phyloP scores from a whole-genome alignment of 2,888 invertebrate species.

The Acronicta psi region DNA sequence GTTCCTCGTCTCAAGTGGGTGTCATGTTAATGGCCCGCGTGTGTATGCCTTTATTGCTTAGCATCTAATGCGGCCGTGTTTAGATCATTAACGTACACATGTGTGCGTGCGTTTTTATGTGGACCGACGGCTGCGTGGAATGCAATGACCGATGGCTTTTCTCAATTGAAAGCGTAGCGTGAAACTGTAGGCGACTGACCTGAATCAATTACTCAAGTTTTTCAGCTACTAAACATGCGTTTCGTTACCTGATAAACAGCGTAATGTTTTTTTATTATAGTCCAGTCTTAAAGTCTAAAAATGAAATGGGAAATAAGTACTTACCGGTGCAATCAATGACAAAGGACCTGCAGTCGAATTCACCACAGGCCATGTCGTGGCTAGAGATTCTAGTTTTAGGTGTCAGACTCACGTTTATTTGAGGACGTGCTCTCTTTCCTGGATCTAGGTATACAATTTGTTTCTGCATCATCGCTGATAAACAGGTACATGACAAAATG shows the following conservation, averaged over 20 bases:
- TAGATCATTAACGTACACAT: constrained; percentile 49
- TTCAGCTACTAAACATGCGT: not conserved
- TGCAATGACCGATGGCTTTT: constrained; percentile 51
- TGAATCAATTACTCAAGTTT: constrained; percentile 33
- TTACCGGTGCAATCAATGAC: too few relatives aligned
- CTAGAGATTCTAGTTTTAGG: too few relatives aligned
- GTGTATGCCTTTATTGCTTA: constrained; percentile 56
- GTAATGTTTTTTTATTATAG: not conserved
- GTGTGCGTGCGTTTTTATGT: constrained; percentile 43
- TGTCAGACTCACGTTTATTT: too few relatives aligned
- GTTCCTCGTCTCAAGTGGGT: constrained; percentile 52
- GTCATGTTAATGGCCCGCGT: constrained; percentile 47
- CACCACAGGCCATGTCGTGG: too few relatives aligned
- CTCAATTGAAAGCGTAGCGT: constrained; percentile 40
- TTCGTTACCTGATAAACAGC: constrained; percentile 16
- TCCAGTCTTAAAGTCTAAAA: too few relatives aligned
- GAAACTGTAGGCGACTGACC: constrained; percentile 32
- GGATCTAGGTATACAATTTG: too few relatives aligned
- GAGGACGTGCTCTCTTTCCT: too few relatives aligned
- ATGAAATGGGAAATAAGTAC: too few relatives aligned
- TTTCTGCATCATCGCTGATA: too few relatives aligned
- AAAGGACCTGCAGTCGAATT: too few relatives aligned
- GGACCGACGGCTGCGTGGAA: constrained; percentile 30
- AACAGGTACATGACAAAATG: too few relatives aligned
- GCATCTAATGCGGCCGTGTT: constrained; percentile 55